Base-by-base conservation (phyloP, 2,797 vertebrate genomes). In the Lepidocolaptes lacrymiger region DNA sequence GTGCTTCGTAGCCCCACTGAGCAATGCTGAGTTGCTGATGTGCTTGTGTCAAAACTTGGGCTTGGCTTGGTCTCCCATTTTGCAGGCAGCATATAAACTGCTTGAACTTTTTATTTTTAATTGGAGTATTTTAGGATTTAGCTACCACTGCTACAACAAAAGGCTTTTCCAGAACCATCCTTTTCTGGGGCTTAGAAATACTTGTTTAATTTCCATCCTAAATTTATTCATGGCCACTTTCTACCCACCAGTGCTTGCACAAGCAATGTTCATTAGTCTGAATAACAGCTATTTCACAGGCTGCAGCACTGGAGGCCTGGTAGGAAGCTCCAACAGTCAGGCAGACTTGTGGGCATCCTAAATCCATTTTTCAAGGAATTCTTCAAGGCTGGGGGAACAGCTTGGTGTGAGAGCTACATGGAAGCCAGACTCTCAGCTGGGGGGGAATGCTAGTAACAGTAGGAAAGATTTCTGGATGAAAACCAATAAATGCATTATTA, bases 331-430 rank as follows among this genome's bases (percentile, higher is more conserved):
- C 73, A 82, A 49, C 39, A 91, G 62, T 39, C 69, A 78, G 91
- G 48, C 76, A 91, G 69, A n/a, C 69, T 90, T 93, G 58, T 69
- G 61, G 48, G 83, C 91, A 95, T 95, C 77, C 66, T 85, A 95
- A 95, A 96, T 95, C 89, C 91, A 93, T 96, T 95, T 96, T 95
- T 81, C 94, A 95, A 91, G 96, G 93, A 95, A 95, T 95, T 96
- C 66, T 93, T 95, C 85, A 94, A 91, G 95, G 85, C 62, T 84
- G 43, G 39, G 51, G 21, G 39, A 96, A 78, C 77, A 85, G 88
- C 62, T 90, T 90, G 79, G 73, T 86, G 43, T 86, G 58, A 95
- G 37, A 86, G 59, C 62, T 78, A 55, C 5, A 21, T 69, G 91
- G 66, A 93, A 94, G 90, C 80, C 89, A 92, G 88, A 66, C 26